These are phyloP conservation scores for Limulus polyphemus DNA, from an alignment of 2,888 invertebrate genomes.

Conservation along the genomic window DNA sequence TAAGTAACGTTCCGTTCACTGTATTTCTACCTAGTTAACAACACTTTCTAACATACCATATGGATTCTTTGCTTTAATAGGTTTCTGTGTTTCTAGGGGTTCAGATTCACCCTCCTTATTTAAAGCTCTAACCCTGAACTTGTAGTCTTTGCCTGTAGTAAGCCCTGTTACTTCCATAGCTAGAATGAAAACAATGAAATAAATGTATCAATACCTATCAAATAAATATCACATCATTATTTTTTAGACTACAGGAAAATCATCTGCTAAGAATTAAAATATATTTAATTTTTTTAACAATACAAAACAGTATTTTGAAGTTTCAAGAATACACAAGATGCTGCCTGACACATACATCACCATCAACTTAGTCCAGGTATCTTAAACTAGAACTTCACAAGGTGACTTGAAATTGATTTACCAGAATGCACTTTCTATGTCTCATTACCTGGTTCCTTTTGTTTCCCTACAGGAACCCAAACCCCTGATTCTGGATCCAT, in stretches of 20 bases:
- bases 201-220: slow-evolving; percentile 32
- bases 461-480: slow-evolving; percentile 75
- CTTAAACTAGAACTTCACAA: too few relatives aligned
- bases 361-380: too few relatives aligned
- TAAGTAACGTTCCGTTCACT: background rate
- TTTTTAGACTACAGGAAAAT: slow-evolving; percentile 53
- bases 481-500: slow-evolving; percentile 78
- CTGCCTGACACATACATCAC: slow-evolving; percentile 60
- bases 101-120: slow-evolving; percentile 44
- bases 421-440: too few relatives aligned
- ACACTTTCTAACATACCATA: slow-evolving; percentile 52
- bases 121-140: slow-evolving; percentile 44
- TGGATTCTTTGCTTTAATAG: slow-evolving; percentile 86
- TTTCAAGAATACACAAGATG: too few relatives aligned
- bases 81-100: slow-evolving; percentile 48
- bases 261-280: slow-evolving; percentile 47
- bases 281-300: too few relatives aligned
- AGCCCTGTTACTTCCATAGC: slow-evolving; percentile 36
- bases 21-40: background rate
- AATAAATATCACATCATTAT: slow-evolving; percentile 46
- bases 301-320: too few relatives aligned
- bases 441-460: slow-evolving; percentile 61
- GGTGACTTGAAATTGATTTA: too few relatives aligned
- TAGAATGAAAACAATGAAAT: slow-evolving; percentile 23
- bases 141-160: slow-evolving; percentile 39